A percentile compares a stretch with the other conserved stretches of the same genome.
phyloP scores from a whole-genome alignment of 1,140 invertebrate species.

The Paraescarpia echinospica region DNA sequence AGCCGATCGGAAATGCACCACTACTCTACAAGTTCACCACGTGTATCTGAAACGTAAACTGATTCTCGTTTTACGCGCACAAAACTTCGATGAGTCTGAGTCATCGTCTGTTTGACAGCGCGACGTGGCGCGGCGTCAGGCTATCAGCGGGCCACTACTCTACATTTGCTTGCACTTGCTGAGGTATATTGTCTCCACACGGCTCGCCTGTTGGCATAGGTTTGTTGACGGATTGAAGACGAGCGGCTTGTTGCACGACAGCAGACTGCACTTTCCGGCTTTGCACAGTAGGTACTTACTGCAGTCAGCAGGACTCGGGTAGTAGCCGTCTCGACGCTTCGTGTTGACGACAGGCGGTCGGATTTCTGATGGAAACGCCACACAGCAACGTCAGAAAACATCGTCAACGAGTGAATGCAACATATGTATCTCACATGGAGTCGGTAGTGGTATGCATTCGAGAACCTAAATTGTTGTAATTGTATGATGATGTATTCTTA shows the following conservation, averaged over 20 bases:
- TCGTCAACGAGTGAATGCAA: background rate
- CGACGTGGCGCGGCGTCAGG: too few species aligned
- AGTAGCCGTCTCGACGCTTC: background rate
- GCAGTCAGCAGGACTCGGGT: background rate
- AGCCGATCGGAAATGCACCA: background rate
- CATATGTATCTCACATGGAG: background rate
- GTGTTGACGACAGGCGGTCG: background rate
- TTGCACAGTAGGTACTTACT: background rate
- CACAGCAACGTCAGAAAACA: too few species aligned
- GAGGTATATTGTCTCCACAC: background rate
- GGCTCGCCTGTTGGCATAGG: background rate
- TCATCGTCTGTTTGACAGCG: background rate
- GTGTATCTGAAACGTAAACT: too few species aligned
- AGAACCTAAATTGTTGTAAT: too few species aligned
- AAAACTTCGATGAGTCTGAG: background rate
- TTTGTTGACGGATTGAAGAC: background rate
- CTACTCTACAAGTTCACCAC: background rate
- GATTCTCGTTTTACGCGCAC: background rate
- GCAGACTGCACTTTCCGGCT: background rate
- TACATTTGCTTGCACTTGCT: background rate
- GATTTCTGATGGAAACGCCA: background rate
- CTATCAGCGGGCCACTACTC: background rate
- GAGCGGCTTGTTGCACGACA: background rate
- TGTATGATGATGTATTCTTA: too few species aligned
- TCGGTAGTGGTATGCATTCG: too few species aligned